These are phyloP conservation scores for Antheraea pernyi DNA, from an alignment of 1,140 invertebrate species.

Conservation along the genomic window DNA sequence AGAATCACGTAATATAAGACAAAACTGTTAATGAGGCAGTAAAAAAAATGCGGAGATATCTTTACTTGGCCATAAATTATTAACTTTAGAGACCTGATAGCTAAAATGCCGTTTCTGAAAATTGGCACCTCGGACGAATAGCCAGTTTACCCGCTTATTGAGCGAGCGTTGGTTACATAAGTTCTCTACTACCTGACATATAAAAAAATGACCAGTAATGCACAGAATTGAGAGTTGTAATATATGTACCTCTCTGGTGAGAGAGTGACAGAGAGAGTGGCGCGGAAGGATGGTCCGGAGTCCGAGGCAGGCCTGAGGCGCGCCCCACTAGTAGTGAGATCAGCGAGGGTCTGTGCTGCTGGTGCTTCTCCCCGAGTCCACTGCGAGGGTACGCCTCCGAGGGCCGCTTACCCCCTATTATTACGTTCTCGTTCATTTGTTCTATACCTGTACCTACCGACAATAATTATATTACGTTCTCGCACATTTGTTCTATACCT, in stretches of 20 bases:
- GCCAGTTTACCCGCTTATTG: no score
- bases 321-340: constrained; percentile 85
- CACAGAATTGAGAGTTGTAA: neutral
- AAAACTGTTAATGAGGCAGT: no score
- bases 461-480: neutral
- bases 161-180: no score
- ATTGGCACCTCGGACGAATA: no score
- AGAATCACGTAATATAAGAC: no score
- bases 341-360: constrained; percentile 84
- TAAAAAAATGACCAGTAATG: no score
- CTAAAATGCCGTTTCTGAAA: no score
- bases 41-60: no score
- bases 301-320: constrained; percentile 68
- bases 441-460: constrained; percentile 27
- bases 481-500: no score
- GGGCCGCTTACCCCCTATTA: constrained; percentile 52
- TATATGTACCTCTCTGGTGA: constrained; percentile 52
- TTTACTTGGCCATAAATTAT: no score
- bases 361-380: constrained; percentile 78
- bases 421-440: constrained; percentile 59
- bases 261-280: constrained; percentile 47
- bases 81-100: no score
- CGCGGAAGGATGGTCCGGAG: constrained; percentile 70
- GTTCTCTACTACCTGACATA: no score
- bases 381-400: constrained; percentile 75